phyloP scores from a whole-genome alignment of 2,113 vertebrate genomes.

The Nibea albiflora region DNA sequence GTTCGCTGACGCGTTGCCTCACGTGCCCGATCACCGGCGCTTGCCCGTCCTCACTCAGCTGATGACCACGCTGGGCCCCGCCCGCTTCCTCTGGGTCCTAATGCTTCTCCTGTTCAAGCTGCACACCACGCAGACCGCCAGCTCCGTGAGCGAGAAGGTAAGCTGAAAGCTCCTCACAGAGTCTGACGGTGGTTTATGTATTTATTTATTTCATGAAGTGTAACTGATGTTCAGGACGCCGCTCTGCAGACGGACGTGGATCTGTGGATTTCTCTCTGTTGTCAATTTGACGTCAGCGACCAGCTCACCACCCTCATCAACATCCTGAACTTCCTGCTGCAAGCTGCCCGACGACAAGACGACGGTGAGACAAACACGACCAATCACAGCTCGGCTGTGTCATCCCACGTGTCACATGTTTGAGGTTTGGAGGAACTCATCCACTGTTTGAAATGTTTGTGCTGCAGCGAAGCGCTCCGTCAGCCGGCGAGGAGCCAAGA shows the following conservation, averaged over 20 bases:
- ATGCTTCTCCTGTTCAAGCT: conserved; percentile 92
- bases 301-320: conserved; percentile 89
- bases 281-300: conserved; percentile 86
- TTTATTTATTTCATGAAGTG: too few relatives aligned
- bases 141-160: conserved; percentile 87
- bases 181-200: too few relatives aligned
- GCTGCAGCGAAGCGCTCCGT: conserved; percentile 65
- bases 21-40: conserved; percentile 93
- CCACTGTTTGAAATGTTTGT: too few relatives aligned
- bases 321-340: conserved; percentile 89
- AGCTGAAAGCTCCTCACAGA: not conserved
- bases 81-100: conserved; percentile 93
- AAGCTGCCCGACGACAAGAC: conserved; percentile 91
- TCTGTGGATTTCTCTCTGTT: conserved; percentile 93
- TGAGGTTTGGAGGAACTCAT: too few relatives aligned
- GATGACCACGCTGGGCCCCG: conserved; percentile 86
- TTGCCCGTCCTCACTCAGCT: conserved; percentile 90
- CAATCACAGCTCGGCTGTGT: too few relatives aligned
- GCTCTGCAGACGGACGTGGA: conserved; percentile 90
- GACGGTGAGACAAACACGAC: conserved; percentile 79
- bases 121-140: conserved; percentile 86
- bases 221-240: conserved; percentile 82
- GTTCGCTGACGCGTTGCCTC: conserved; percentile 94
- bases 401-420: too few relatives aligned
- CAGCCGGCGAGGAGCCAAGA: not conserved